These are phyloP conservation scores for Halcyon badia DNA, from an alignment of 2,797 vertebrate species.

Conservation along the genomic window DNA sequence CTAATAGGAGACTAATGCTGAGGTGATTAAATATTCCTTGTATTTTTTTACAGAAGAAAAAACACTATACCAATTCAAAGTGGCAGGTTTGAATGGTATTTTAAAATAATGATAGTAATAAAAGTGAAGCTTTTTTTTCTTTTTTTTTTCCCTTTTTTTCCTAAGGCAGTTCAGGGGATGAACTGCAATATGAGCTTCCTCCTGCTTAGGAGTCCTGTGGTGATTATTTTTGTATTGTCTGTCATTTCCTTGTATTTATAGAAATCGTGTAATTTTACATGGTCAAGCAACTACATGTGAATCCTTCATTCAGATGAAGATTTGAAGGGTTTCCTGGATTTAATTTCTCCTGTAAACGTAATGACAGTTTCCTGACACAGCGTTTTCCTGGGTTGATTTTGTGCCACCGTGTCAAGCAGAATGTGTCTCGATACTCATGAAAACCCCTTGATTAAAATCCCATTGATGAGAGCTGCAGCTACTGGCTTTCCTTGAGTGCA, in stretches of 20 bases:
- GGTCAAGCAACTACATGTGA: background rate
- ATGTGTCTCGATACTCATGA: background rate
- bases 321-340: background rate
- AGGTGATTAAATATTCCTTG: background rate
- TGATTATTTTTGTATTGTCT: background rate
- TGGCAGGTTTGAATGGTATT: background rate
- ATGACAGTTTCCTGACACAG: constrained; percentile 8
- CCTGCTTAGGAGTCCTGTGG: background rate
- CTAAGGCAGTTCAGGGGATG: background rate
- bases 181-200: background rate
- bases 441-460: background rate
- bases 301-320: background rate
- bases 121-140: background rate
- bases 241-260: background rate
- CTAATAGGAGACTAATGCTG: background rate
- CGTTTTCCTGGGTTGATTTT: background rate
- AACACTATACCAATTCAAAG: background rate
- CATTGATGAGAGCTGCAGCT: background rate
- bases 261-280: background rate
- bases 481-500: background rate
- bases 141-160: background rate
- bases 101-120: background rate
- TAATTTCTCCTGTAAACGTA: background rate
- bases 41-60: background rate
- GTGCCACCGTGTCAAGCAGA: background rate